Evolutionary conservation across 64 coral and sea anemone genomes (phyloP).

Genomic region (Dendrophyllia cribrosa): DNA sequence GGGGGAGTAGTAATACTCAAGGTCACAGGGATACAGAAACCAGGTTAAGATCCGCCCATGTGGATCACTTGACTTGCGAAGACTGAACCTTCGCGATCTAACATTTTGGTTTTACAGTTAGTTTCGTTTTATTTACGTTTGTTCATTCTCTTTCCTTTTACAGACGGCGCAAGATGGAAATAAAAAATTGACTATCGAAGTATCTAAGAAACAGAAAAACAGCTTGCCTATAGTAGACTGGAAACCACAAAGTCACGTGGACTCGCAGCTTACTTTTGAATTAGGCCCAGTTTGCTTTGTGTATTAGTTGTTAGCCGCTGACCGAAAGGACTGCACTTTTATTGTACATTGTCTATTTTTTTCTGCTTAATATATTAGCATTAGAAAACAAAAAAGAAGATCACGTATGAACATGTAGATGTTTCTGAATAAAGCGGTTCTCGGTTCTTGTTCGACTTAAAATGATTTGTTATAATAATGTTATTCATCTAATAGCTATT

Average conservation of each 20-base stretch:
- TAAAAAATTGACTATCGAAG: slow-evolving; percentile 44
- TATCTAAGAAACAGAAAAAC: slow-evolving; percentile 32
- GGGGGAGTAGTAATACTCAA: no score
- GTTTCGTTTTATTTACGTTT: no score
- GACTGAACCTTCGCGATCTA: no score
- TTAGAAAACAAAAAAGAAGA: neutral
- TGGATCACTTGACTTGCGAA: no score
- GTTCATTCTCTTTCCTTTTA: neutral
- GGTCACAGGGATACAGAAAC: no score
- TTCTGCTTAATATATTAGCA: slow-evolving; percentile 25
- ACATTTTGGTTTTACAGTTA: no score
- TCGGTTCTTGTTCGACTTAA: no score
- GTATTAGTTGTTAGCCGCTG: slow-evolving; percentile 34
- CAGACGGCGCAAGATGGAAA: slow-evolving; percentile 47
- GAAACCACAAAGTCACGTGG: slow-evolving; percentile 31
- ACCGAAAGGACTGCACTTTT: neutral
- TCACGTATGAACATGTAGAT: no score
- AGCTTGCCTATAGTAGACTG: slow-evolving; percentile 68
- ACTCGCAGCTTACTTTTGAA: slow-evolving; percentile 59
- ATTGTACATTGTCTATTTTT: slow-evolving; percentile 31
- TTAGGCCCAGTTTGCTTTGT: slow-evolving; percentile 75
- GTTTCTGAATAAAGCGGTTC: no score
- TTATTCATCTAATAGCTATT: no score
- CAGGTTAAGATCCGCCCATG: no score
- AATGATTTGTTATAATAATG: no score